phyloP scores from a whole-genome alignment of 2,797 vertebrate genomes.

The Sebastes cheni region DNA sequence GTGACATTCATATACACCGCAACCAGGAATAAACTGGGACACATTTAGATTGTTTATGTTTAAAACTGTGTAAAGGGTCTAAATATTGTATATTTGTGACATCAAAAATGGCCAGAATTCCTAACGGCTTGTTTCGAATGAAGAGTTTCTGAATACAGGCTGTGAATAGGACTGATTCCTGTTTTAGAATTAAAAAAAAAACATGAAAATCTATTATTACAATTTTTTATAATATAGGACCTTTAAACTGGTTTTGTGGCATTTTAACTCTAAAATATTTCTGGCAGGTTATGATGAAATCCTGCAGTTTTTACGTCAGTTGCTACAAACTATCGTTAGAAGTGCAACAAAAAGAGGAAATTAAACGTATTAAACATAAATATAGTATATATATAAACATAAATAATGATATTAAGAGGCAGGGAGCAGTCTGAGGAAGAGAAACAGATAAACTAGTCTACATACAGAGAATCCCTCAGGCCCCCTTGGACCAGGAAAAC shows the following conservation, averaged over 20 bases:
- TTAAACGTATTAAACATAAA: background rate
- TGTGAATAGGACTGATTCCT: too few relatives aligned
- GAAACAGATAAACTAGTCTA: background rate
- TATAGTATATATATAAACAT: background rate
- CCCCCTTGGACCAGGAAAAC: conserved; percentile 69
- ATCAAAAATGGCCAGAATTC: too few relatives aligned
- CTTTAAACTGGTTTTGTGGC: background rate
- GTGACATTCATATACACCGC: too few relatives aligned
- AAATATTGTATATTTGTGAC: too few relatives aligned
- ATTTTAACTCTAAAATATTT: background rate
- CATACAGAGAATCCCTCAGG: conserved; percentile 76
- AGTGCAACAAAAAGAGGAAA: background rate
- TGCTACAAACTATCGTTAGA: background rate
- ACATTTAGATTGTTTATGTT: too few relatives aligned
- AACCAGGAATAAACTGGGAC: too few relatives aligned
- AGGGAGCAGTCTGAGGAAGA: background rate
- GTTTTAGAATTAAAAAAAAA: too few relatives aligned
- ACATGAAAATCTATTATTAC: too few relatives aligned
- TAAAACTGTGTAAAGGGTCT: too few relatives aligned
- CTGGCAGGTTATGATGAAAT: background rate
- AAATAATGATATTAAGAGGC: background rate
- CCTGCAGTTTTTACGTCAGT: background rate
- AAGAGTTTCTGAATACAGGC: too few relatives aligned
- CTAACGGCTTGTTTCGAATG: too few relatives aligned
- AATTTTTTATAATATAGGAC: too few relatives aligned